Evolutionary conservation across 2,113 vertebrate genomes (phyloP).

Genomic region (Romanogobio albipinnatus): DNA sequence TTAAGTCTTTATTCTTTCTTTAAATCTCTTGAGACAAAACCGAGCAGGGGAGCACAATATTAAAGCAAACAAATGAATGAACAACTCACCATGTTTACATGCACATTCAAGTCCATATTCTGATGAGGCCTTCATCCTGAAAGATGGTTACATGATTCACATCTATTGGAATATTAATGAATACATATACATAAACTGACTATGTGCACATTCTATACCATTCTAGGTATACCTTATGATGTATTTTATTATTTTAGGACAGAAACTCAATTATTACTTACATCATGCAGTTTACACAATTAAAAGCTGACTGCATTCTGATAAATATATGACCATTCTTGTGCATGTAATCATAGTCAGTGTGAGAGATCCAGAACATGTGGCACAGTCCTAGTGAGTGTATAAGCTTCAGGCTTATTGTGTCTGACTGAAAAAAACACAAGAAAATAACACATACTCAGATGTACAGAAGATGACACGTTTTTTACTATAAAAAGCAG

Average conservation of each 20-base stretch:
- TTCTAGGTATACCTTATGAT: too few relatives aligned
- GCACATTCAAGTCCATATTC: not conserved
- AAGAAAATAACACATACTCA: conserved; percentile 26
- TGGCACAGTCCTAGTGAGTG: not conserved
- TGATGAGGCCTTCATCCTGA: not conserved
- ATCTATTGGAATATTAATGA: not conserved
- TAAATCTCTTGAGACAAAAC: conserved; percentile 43
- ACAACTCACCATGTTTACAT: conserved; percentile 33
- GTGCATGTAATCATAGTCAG: not conserved
- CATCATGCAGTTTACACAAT: not conserved
- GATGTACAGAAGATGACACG: conserved; percentile 9
- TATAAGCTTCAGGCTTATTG: not conserved
- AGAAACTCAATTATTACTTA: not conserved
- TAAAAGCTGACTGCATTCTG: not conserved
- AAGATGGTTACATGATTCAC: not conserved
- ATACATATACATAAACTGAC: not conserved
- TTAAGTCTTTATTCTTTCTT: conserved; percentile 58
- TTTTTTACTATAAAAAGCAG: conserved; percentile 10
- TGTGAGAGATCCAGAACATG: conserved; percentile 1
- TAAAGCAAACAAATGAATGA: conserved; percentile 44
- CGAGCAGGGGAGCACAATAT: conserved; percentile 24
- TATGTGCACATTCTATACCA: too few relatives aligned
- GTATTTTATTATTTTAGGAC: not conserved
- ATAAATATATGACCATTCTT: not conserved
- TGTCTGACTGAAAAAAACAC: not conserved